Base-by-base conservation (phyloP, 2,113 vertebrate species). In the Gambusia holbrooki region DNA sequence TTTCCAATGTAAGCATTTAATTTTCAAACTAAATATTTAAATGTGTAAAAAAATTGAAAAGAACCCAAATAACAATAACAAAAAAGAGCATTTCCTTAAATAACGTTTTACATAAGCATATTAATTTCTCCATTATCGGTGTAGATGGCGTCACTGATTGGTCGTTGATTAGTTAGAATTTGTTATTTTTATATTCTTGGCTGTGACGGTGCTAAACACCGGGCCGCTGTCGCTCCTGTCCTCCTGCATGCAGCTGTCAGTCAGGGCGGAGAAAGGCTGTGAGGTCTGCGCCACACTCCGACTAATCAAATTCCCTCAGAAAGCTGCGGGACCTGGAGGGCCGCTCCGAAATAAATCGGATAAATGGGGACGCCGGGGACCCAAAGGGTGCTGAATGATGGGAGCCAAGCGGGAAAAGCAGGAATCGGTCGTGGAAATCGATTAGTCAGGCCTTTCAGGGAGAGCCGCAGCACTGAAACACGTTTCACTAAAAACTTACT, bases 231-330 rank as follows among this genome's bases (percentile, higher is more conserved):
- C 84, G 84, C 65, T 1, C 78, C 45, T 10, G 73, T 87, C 81
- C 80, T 32, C 48, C 40, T 1, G 62, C 80, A 89, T 83, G 60
- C 80, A 84, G 71, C 90, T 85, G 90, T 89, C 89, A 93, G 54
- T 92, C 90, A 62, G 71, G 40, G 73, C 66, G 58, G 75, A 66
- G 32, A 75, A 68, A 79, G 48, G 61, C 35, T 22, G 32, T 22
- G 66, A 76, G 75, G 75, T 75, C 77, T 63, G 64, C 30, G 17
- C 25, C 68, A 73, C 71, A 62, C 0, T 48, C 78, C 71, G 64
- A 79, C 74, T 78, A 60, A 84, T 79, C 80, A 76, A 67, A 84
- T 78, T 84, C 82, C 77, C 71, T 30, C 33, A 11, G 68, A 61
- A 19, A 67, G 29, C 77, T 74, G 69, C 17, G 62, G 58, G 33